phyloP scores from a whole-genome alignment of 2,113 vertebrate genomes.

The Pseudorhombus dupliciocellatus region DNA sequence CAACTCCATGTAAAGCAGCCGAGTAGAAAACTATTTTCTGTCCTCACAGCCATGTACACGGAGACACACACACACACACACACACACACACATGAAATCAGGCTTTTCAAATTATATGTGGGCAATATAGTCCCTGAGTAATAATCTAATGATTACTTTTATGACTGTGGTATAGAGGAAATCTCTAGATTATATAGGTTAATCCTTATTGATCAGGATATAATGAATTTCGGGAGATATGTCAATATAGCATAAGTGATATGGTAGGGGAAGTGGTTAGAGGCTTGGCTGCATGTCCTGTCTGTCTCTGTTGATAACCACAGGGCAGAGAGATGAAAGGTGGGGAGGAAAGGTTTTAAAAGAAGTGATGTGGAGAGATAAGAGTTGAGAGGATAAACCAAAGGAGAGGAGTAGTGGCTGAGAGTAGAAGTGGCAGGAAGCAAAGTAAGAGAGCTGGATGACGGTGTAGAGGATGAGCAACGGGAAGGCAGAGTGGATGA shows the following conservation, averaged over 20 bases:
- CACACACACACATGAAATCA: slow-evolving; percentile 12
- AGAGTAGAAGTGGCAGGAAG: slow-evolving; percentile 17
- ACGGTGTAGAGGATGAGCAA: slow-evolving; percentile 12
- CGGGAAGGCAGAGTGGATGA: slow-evolving; percentile 14
- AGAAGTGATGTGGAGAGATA: slow-evolving; percentile 62
- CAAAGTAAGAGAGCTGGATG: slow-evolving; percentile 15
- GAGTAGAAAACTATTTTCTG: not conserved
- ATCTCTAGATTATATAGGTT: slow-evolving; percentile 34
- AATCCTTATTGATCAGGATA: slow-evolving; percentile 54
- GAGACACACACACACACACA: slow-evolving; percentile 7
- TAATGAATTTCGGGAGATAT: slow-evolving; percentile 44
- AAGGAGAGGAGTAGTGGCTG: slow-evolving; percentile 34
- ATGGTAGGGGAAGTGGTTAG: slow-evolving; percentile 27
- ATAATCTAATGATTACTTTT: slow-evolving; percentile 54
- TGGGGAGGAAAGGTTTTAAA: slow-evolving; percentile 36
- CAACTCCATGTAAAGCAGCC: not conserved
- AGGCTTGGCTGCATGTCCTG: slow-evolving; percentile 38
- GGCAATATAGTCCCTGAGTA: slow-evolving; percentile 25
- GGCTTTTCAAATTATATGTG: slow-evolving; percentile 24
- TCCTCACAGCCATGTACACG: not conserved
- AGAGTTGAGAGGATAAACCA: slow-evolving; percentile 59
- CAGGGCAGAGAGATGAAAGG: slow-evolving; percentile 54
- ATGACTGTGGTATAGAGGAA: slow-evolving; percentile 35
- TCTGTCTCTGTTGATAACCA: slow-evolving; percentile 67
- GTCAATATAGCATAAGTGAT: slow-evolving; percentile 49